These are phyloP conservation scores for Rhea pennata DNA, from an alignment of 2,113 vertebrate species.

Conservation along the genomic window DNA sequence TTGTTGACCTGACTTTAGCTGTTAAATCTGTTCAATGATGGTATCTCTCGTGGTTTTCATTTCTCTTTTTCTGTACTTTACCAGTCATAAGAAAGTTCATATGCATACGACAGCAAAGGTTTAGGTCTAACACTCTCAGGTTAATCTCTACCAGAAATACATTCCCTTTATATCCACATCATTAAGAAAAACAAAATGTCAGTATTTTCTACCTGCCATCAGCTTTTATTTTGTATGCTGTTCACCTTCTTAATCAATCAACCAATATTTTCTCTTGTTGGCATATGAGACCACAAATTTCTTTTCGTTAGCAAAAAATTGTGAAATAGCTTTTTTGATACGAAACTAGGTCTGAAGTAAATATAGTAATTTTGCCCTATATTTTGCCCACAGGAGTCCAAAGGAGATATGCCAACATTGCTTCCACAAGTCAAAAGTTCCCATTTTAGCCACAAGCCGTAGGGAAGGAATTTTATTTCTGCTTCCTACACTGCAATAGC, in stretches of 20 bases:
- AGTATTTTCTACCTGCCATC: background rate
- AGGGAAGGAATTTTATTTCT: background rate
- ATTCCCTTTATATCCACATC: too few species aligned
- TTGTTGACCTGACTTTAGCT: background rate
- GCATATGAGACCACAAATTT: background rate
- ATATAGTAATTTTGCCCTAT: background rate
- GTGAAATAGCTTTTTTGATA: background rate
- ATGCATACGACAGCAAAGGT: too few species aligned
- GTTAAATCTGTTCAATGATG: background rate
- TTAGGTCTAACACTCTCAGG: too few species aligned
- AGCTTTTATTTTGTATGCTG: background rate
- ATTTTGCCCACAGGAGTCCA: background rate
- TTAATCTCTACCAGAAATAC: too few species aligned
- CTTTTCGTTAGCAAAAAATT: background rate
- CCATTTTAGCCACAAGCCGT: background rate
- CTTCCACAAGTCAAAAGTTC: background rate
- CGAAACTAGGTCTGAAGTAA: background rate
- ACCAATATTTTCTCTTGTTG: background rate
- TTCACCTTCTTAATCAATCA: background rate
- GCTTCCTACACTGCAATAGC: background rate
- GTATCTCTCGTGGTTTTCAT: background rate
- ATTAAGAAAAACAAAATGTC: too few species aligned
- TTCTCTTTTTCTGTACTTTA: background rate
- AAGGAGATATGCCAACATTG: background rate
- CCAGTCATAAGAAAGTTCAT: background rate